Evolutionary conservation across 2,888 invertebrate species (phyloP), one percentile per base, ranked within the genome.

Genomic region (Drosophila subquinaria): DNA sequence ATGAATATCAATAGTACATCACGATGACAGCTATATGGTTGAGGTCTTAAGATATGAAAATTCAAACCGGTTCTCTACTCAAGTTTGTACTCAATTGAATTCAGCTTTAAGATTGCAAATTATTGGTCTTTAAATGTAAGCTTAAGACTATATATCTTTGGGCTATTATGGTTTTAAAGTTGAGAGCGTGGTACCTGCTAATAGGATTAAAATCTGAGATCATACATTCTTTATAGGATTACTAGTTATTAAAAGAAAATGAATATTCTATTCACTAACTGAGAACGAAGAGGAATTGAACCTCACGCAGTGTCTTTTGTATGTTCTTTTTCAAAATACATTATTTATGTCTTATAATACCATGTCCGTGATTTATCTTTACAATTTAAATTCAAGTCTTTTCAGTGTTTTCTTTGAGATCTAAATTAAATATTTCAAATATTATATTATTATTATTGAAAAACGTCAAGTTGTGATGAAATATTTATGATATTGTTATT

Each of bases 1-100:
- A 63, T 69, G 52, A 53, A 66, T 55, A 55, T 78, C 45, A 78
- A 78, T 56, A 56, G 27, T 45, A 64, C 48, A 53, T 65, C 71
- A 50, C 13, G n/a, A 6, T 30, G 55, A 51, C 53, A 48, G 36
- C 17, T 36, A 40, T 40, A 30, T 62, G 51, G 35, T 45, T 15
- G 15, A 50, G 42, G 15, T 47, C 51, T 38, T 8, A 42, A 42
- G 50, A 63, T 23, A 68, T 73, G 57, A 23, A 60, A 73, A 60
- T 63, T 20, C 15, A 1, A 75, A 73, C 69, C 69, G 69, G 73
- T 73, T 73, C 30, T n/a, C 9, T 10, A 35, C 27, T 38, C n/a
- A 15, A 30, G 45, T 51, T 69, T 35, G 45, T 51, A 62, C 56
- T 35, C 43, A 68, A 33, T 42, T 36, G 42, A 42, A 47, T 13